phyloP scores from a whole-genome alignment of 2,888 invertebrate species.

The Xestia rhomboidea region DNA sequence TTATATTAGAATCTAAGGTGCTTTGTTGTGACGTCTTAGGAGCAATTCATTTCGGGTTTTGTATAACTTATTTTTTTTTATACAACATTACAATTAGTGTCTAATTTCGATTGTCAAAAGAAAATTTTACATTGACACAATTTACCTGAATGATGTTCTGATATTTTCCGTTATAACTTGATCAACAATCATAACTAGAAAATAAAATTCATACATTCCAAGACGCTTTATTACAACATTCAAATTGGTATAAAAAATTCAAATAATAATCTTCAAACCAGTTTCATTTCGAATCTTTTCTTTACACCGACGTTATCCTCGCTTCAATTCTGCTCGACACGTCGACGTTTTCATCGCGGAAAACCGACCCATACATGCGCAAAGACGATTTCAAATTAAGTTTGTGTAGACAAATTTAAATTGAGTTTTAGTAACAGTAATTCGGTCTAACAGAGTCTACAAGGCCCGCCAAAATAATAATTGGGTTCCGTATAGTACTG shows the following conservation, averaged over 20 bases:
- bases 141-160: neutral
- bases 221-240: neutral
- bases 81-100: neutral
- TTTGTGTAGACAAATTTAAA: conserved; percentile 84
- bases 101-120: neutral
- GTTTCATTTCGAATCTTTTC: conserved; percentile 11
- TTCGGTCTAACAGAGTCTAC: conserved; percentile 75
- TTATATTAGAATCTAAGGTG: neutral
- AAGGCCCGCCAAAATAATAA: conserved; percentile 84
- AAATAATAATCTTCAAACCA: neutral
- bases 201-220: neutral
- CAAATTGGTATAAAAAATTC: neutral
- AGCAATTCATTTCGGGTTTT: neutral
- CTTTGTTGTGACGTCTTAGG: neutral
- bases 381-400: conserved; percentile 75
- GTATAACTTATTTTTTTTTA: neutral
- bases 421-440: conserved; percentile 85
- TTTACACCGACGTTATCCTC: neutral
- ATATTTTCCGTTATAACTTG: neutral
- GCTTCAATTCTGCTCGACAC: conserved; percentile 14
- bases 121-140: neutral
- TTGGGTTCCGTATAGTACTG: conserved; percentile 74
- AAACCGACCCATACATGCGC: conserved; percentile 41
- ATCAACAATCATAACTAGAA: neutral
- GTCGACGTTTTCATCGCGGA: conserved; percentile 50